These are phyloP conservation scores for Pontoporia blainvillei DNA, from an alignment of 2,113 vertebrate species.

Conservation along the genomic window DNA sequence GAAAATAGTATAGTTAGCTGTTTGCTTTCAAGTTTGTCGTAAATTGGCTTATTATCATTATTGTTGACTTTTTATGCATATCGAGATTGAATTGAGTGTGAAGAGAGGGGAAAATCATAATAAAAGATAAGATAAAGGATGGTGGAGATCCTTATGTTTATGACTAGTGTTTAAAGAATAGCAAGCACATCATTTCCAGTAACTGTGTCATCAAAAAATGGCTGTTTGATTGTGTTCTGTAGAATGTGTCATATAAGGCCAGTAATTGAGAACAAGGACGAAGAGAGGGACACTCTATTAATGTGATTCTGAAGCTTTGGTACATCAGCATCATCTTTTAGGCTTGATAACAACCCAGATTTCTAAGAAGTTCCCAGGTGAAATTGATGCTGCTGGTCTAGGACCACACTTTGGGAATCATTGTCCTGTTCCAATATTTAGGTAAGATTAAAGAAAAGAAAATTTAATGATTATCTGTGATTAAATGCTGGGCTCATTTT, in stretches of 20 bases:
- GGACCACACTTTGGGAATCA: background rate
- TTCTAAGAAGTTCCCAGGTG: background rate
- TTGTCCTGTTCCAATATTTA: background rate
- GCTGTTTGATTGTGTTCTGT: background rate
- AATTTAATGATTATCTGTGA: background rate
- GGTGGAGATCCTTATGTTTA: background rate
- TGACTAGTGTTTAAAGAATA: background rate
- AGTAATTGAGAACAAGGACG: background rate
- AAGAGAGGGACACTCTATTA: rapidly evolving
- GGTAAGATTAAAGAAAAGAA: background rate
- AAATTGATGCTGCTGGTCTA: background rate
- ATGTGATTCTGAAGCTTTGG: background rate
- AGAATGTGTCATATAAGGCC: background rate
- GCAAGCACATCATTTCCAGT: background rate
- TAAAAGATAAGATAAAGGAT: background rate
- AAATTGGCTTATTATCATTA: constrained; percentile 27
- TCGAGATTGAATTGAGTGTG: background rate
- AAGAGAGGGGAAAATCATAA: background rate
- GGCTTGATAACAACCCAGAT: rapidly evolving
- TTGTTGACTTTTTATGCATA: constrained; percentile 31
- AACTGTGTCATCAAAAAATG: background rate
- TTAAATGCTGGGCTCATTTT: background rate
- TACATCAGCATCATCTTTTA: background rate
- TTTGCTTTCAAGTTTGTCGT: constrained; percentile 40
- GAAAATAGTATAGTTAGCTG: constrained; percentile 37